Conservation (phyloP, 1,140 invertebrate species). For the Drosophila orena region DNA sequence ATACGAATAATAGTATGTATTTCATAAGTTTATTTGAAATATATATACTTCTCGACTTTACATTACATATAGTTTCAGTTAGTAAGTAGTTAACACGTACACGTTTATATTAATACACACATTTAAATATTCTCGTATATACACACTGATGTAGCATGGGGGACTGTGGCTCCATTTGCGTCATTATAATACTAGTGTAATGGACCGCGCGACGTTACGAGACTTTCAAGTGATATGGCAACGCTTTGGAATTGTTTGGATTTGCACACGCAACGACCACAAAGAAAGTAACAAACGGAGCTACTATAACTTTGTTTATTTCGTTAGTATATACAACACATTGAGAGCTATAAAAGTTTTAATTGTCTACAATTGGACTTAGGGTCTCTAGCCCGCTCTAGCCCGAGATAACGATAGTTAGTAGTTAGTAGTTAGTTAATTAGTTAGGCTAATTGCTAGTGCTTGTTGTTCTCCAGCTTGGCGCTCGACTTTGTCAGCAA, state of each 20-base stretch:
- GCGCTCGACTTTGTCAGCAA: slow-evolving; percentile 73
- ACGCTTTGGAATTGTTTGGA: slow-evolving; percentile 38
- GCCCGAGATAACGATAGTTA: slow-evolving; percentile 10
- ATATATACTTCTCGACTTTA: slow-evolving; percentile 26
- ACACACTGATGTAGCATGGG: slow-evolving; percentile 33
- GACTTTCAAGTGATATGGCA: slow-evolving; percentile 50
- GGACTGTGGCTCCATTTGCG: background rate
- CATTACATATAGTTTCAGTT: slow-evolving; percentile 23
- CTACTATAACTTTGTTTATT: slow-evolving; percentile 40
- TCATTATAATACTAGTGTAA: slow-evolving; percentile 24
- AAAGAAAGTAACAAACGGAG: slow-evolving; percentile 16
- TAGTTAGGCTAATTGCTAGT: slow-evolving; percentile 68
- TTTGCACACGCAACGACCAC: slow-evolving; percentile 39
- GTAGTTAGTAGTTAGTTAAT: slow-evolving; percentile 24
- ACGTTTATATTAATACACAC: slow-evolving; percentile 21
- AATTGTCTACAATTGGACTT: slow-evolving; percentile 54
- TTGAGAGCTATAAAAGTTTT: slow-evolving; percentile 60
- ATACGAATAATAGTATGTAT: slow-evolving; percentile 41
- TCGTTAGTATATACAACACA: slow-evolving; percentile 70
- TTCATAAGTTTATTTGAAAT: slow-evolving; percentile 53
- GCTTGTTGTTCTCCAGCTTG: slow-evolving; percentile 71
- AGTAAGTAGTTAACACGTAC: slow-evolving; percentile 33
- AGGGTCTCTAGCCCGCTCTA: slow-evolving; percentile 3
- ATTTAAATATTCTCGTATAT: slow-evolving; percentile 46
- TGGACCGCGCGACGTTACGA: slow-evolving; percentile 36